Evolutionary conservation across 2,888 invertebrate species (phyloP), one percentile per base, ranked within the genome.

Genomic region (Synanthedon vespiformis): DNA sequence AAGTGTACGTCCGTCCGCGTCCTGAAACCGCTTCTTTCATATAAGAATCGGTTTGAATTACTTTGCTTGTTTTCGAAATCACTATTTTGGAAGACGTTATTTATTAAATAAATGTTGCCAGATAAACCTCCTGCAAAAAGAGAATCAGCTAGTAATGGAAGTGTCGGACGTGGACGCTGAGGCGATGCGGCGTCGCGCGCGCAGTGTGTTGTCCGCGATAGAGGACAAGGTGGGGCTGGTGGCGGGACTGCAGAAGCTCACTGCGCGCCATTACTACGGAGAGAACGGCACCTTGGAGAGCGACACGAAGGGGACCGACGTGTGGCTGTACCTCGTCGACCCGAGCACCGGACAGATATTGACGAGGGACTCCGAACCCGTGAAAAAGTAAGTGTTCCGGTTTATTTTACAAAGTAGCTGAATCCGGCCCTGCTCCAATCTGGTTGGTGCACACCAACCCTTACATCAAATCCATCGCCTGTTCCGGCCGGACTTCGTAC

Each of bases 241-340:
- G 11, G 92, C 94, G 3, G 94, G 95, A 0, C 89, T 97, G 49
- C 96, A 97, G 69, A 92, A 92, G 60, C 88, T 97, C n/a, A 92
- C 94, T n/a, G 90, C 92, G 1, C 89, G 93, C 52, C 92, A 94
- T 68, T 92, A 89, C 60, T 72, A 93, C 10, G 91, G 91, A 11
- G 91, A 90, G 51, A 95, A 95, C 70, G 93, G 93, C 4, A 93
- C 94, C 0, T 74, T 95, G 16, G 92, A 93, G 61, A 91, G 90
- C 55, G 93, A 94, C 70, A 83, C 90, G 0, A 88, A 89, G 5
- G 94, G 94, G 6, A 95, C 95, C 0, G 96, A 96, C 64, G 90
- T 96, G 5, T 96, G 95, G 95, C 91, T 97, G 72, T 96, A 96
- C 65, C 89, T 93, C 0, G 88, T 96, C 2, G 94, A 96, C 79